These are phyloP conservation scores for Euspilapteryx auroguttella DNA, from an alignment of 2,888 invertebrate genomes.

Conservation along the genomic window DNA sequence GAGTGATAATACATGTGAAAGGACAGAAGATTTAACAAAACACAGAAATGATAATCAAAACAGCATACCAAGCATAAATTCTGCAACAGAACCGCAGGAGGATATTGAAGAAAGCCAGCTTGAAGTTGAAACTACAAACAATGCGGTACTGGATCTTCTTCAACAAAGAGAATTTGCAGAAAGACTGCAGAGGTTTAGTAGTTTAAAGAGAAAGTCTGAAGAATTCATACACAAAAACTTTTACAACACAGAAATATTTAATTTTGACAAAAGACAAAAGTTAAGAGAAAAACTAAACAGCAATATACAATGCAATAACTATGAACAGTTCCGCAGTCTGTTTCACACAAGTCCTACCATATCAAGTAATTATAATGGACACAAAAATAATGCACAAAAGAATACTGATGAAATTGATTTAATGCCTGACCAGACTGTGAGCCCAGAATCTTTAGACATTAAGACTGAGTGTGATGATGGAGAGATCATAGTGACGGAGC, in stretches of 20 bases:
- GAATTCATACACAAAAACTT: conserved; percentile 46
- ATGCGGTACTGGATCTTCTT: conserved; percentile 17
- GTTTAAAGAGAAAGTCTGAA: conserved; percentile 48
- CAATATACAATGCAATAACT: conserved; percentile 21
- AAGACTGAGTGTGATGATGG: conserved; percentile 52
- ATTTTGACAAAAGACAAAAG: conserved; percentile 33
- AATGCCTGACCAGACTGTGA: conserved; percentile 20
- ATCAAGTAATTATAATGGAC: conserved; percentile 25
- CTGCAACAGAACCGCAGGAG: conserved; percentile 30
- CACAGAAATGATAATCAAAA: conserved; percentile 23
- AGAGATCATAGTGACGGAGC: conserved; percentile 46
- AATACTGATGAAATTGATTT: conserved; percentile 24
- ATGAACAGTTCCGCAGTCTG: conserved; percentile 30
- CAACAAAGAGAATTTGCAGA: conserved; percentile 47
- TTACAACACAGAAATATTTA: conserved; percentile 26
- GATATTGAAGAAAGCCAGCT: too few species aligned
- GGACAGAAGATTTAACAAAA: too few species aligned
- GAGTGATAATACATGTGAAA: too few species aligned
- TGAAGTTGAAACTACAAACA: too few species aligned
- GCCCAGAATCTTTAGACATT: conserved; percentile 23
- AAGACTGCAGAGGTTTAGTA: conserved; percentile 42
- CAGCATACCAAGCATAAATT: conserved; percentile 28
- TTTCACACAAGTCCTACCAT: conserved; percentile 39
- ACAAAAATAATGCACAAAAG: conserved; percentile 13
- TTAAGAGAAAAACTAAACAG: conserved; percentile 22